phyloP scores from a whole-genome alignment of 1,140 invertebrate species.

The Chymomyza costata region DNA sequence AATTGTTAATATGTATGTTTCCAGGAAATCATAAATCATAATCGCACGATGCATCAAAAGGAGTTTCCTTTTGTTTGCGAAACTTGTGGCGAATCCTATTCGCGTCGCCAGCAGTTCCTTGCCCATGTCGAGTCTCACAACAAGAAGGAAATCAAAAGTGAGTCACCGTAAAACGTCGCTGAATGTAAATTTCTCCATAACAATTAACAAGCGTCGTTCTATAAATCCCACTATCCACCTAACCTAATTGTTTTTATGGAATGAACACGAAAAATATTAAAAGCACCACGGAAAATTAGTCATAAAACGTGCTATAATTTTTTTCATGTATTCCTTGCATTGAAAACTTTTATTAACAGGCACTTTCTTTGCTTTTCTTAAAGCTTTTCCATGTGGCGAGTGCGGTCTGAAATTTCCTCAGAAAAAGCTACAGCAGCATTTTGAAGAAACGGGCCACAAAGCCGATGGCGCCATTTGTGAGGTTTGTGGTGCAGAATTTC shows the following conservation, averaged over 20 bases:
- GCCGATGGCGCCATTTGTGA: conserved; percentile 72
- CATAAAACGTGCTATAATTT: too few relatives aligned
- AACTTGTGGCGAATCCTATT: conserved; percentile 74
- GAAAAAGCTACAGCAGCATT: conserved; percentile 71
- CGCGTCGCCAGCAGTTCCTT: conserved; percentile 70
- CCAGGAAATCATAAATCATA: conserved; percentile 71
- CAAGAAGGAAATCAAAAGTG: conserved; percentile 75
- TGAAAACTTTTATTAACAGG: not conserved
- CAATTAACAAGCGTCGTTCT: too few relatives aligned
- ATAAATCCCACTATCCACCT: too few relatives aligned
- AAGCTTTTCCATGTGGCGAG: conserved; percentile 69
- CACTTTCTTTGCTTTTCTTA: not conserved
- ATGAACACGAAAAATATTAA: too few relatives aligned
- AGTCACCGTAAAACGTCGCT: too few relatives aligned
- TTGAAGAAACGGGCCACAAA: conserved; percentile 70
- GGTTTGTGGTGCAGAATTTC: conserved; percentile 66
- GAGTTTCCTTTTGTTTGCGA: conserved; percentile 75
- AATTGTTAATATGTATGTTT: too few relatives aligned
- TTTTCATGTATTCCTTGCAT: not conserved
- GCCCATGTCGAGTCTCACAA: conserved; percentile 73
- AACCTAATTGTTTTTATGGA: too few relatives aligned
- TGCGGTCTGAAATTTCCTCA: conserved; percentile 65
- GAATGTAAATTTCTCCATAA: conserved; percentile 71
- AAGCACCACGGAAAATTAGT: too few relatives aligned
- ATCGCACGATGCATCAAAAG: conserved; percentile 67